Percentiles rank a stretch among this genome's conserved stretches.
These are phyloP conservation scores for Gallinago stenura DNA, from an alignment of 2,797 vertebrate genomes.

Conservation along the genomic window DNA sequence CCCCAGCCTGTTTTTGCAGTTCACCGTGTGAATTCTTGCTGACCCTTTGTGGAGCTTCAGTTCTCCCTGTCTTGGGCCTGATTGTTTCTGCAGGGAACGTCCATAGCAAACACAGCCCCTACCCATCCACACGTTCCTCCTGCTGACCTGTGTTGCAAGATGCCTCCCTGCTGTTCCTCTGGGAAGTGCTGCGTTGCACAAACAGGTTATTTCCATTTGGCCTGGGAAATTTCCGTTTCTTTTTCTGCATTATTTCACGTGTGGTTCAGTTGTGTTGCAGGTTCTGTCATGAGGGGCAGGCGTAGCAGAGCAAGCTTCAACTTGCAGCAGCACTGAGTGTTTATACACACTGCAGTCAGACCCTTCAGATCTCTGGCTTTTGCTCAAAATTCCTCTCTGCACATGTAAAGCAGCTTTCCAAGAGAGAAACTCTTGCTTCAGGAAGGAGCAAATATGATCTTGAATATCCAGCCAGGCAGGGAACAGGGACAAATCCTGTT, in stretches of 20 bases:
- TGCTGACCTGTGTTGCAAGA: not conserved
- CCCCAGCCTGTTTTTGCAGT: not conserved
- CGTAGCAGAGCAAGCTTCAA: not conserved
- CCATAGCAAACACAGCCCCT: not conserved
- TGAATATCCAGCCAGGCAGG: not conserved
- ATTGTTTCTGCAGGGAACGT: not conserved
- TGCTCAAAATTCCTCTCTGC: slow-evolving; percentile 33
- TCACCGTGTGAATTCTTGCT: not conserved
- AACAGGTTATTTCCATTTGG: not conserved
- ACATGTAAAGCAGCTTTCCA: slow-evolving; percentile 17
- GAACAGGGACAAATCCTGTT: not conserved
- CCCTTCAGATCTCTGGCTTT: slow-evolving; percentile 17
- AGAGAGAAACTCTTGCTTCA: slow-evolving; percentile 5
- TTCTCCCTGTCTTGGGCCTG: not conserved
- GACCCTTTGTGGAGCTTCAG: not conserved
- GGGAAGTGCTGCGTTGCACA: not conserved
- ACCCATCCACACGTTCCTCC: not conserved
- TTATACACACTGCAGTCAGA: slow-evolving; percentile 2
- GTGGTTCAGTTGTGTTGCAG: not conserved
- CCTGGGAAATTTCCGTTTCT: not conserved
- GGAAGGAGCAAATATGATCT: not conserved
- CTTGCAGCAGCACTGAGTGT: not conserved
- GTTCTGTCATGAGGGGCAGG: not conserved
- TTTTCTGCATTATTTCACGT: not conserved
- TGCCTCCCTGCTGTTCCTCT: not conserved